A percentile compares a stretch with the other conserved stretches of the same genome.
phyloP scores from a whole-genome alignment of 2,888 invertebrate species.

The Drosophila peninsularis region DNA sequence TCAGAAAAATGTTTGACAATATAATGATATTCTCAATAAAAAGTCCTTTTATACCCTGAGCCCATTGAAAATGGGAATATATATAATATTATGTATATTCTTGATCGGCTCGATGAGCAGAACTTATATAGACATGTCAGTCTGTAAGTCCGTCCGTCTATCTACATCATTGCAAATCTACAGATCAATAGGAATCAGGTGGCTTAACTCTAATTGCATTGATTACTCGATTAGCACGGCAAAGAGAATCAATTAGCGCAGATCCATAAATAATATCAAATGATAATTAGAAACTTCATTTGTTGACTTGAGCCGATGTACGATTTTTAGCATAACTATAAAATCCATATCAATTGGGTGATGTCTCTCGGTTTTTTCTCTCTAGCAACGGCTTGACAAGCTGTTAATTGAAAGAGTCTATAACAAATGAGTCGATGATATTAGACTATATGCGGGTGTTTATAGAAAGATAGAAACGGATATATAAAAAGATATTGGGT shows the following conservation, averaged over 20 bases:
- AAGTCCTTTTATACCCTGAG: no score
- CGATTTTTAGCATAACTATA: constrained; percentile 49
- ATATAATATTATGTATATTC: no score
- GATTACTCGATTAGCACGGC: neutral
- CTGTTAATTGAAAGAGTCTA: constrained; percentile 10
- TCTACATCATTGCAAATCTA: no score
- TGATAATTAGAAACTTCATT: constrained; percentile 6
- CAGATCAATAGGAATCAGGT: neutral
- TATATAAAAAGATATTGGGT: no score
- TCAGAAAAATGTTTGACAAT: no score
- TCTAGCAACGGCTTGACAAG: neutral
- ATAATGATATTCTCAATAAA: neutral
- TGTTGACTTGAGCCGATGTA: constrained; percentile 24
- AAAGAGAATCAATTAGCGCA: constrained; percentile 36
- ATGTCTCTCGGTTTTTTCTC: neutral
- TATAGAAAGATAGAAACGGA: no score
- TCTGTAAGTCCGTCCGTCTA: no score
- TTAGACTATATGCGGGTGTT: neutral
- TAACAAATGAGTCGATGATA: no score
- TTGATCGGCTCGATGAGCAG: no score
- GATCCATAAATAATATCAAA: constrained; percentile 24
- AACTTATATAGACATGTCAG: no score
- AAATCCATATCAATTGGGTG: constrained; percentile 44
- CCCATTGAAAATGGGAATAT: no score
- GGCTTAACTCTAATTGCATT: neutral